These are phyloP conservation scores for Cynoglossus semilaevis DNA, from an alignment of 2,113 vertebrate species.

Conservation along the genomic window DNA sequence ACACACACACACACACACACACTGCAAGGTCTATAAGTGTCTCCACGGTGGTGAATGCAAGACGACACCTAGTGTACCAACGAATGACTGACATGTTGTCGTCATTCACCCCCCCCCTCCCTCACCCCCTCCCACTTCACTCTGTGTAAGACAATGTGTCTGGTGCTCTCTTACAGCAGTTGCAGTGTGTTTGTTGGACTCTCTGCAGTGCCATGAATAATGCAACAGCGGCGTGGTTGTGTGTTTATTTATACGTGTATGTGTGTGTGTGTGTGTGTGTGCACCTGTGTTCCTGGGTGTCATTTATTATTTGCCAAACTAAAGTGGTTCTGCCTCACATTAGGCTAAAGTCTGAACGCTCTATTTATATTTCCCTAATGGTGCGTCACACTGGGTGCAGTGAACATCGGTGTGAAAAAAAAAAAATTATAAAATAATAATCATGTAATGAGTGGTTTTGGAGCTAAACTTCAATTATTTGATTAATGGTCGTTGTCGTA, in stretches of 20 bases:
- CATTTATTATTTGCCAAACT: conserved; percentile 29
- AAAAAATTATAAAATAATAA: too few species aligned
- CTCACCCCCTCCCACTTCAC: conserved; percentile 15
- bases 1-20: background rate
- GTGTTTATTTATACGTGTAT: conserved; percentile 16
- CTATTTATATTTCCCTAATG: conserved; percentile 39
- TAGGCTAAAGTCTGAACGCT: conserved; percentile 17
- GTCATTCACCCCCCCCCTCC: conserved; percentile 1
- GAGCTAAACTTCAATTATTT: background rate
- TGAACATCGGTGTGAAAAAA: too few species aligned
- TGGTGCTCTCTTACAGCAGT: conserved; percentile 53
- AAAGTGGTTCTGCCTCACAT: conserved; percentile 24
- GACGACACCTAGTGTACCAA: background rate
- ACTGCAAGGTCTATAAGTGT: too few species aligned
- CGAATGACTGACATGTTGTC: conserved; percentile 23
- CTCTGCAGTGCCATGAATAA: conserved; percentile 62
- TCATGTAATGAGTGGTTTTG: too few species aligned
- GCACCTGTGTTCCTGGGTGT: background rate
- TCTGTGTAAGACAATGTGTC: conserved; percentile 33
- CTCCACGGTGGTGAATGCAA: conserved; percentile 11
- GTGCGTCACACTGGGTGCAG: conserved; percentile 3
- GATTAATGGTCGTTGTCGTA: background rate
- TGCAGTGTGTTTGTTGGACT: conserved; percentile 39
- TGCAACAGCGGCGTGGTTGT: conserved; percentile 41
- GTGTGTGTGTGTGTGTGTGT: conserved; percentile 13